These are phyloP conservation scores for Vulpes lagopus DNA, from an alignment of 2,113 vertebrate species.

Conservation along the genomic window DNA sequence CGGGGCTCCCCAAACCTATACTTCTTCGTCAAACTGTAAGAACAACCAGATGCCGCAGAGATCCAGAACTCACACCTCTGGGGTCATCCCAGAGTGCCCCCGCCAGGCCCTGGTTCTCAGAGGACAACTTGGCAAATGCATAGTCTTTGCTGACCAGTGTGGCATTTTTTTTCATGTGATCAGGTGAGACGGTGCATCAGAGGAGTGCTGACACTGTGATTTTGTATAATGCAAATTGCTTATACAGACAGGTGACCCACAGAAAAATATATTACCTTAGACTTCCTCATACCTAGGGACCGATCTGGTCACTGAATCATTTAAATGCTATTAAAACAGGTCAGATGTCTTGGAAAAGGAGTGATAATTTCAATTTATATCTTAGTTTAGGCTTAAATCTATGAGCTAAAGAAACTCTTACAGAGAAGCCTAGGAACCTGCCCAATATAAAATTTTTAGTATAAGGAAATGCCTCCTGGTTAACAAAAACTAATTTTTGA, in stretches of 20 bases:
- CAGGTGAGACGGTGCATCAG: not conserved
- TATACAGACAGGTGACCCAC: not conserved
- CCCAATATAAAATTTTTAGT: not conserved
- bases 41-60: not conserved
- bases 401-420: not conserved
- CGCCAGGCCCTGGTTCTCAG: not conserved
- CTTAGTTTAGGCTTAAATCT: constrained; percentile 1
- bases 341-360: not conserved
- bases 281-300: not conserved
- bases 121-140: not conserved
- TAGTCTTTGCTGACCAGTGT: not conserved
- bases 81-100: not conserved
- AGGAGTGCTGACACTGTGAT: not conserved
- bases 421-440: not conserved
- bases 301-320: not conserved
- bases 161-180: not conserved
- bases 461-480: not conserved
- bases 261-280: not conserved
- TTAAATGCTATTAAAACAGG: not conserved
- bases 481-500: constrained; percentile 21
- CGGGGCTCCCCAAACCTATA: not conserved
- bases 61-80: not conserved
- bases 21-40: not conserved
- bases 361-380: constrained; percentile 10
- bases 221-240: not conserved